phyloP scores from a whole-genome alignment of 2,113 vertebrate genomes.

The Cygnus atratus region DNA sequence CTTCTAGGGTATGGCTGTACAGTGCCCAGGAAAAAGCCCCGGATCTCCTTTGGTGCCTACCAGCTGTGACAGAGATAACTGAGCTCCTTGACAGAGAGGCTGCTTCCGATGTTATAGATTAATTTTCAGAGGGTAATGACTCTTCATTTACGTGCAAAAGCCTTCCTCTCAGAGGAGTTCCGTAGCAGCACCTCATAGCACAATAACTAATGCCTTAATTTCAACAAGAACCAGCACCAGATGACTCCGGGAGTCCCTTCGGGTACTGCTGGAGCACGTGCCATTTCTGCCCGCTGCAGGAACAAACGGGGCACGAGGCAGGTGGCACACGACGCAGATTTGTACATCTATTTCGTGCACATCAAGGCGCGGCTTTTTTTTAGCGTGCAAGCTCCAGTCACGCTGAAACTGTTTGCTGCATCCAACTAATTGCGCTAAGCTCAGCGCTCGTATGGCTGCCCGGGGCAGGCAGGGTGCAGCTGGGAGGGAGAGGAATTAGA shows the following conservation, averaged over 20 bases:
- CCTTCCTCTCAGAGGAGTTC: neutral
- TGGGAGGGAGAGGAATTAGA: neutral
- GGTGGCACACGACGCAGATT: constrained; percentile 5
- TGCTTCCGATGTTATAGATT: neutral
- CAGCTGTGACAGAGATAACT: neutral
- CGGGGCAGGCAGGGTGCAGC: neutral
- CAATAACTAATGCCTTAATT: neutral
- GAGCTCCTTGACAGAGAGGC: neutral
- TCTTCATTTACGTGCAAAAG: neutral
- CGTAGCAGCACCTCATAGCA: neutral
- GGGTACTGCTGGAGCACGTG: neutral
- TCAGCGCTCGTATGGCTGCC: rapidly evolving
- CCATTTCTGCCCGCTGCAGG: constrained; percentile 5
- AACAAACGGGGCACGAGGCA: constrained; percentile 40
- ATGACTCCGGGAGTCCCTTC: neutral
- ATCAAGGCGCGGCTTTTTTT: constrained; percentile 31
- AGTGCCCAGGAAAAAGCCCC: neutral
- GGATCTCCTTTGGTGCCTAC: neutral
- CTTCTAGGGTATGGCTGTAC: neutral
- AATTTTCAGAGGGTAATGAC: neutral
- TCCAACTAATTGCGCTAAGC: neutral
- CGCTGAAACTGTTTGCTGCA: neutral
- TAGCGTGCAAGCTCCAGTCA: constrained; percentile 47
- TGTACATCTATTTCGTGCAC: constrained; percentile 4
- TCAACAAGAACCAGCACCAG: neutral